These are phyloP conservation scores for Microcebus murinus DNA, from an alignment of 2,113 vertebrate genomes.

Conservation along the genomic window DNA sequence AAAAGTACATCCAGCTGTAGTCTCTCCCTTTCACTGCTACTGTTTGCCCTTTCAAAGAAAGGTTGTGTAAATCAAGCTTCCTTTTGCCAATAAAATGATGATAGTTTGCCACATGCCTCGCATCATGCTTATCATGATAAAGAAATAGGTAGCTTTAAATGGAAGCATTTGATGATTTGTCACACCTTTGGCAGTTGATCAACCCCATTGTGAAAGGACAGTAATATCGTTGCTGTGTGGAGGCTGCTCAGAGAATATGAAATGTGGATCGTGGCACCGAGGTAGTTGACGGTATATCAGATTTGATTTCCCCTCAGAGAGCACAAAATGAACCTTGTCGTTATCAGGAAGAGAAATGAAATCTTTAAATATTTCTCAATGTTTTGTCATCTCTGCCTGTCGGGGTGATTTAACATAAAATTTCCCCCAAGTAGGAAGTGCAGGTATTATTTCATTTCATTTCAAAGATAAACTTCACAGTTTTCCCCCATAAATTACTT, in stretches of 20 bases:
- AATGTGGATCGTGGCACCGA: conserved; percentile 57
- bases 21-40: background rate
- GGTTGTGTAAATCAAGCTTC: background rate
- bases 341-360: conserved; percentile 80
- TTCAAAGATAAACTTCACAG: conserved; percentile 77
- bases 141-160: conserved; percentile 42
- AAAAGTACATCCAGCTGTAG: background rate
- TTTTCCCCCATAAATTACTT: conserved; percentile 64
- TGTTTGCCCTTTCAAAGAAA: conserved; percentile 38
- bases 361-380: conserved; percentile 82
- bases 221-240: background rate
- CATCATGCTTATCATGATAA: conserved; percentile 12
- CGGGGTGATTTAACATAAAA: conserved; percentile 74
- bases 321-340: conserved; percentile 72
- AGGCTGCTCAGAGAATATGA: conserved; percentile 60
- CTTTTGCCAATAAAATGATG: conserved; percentile 1
- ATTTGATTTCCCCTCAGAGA: conserved; percentile 70
- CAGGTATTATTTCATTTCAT: conserved; percentile 74
- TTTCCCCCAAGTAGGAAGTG: conserved; percentile 65
- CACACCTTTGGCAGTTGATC: conserved; percentile 18
- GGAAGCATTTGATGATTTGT: background rate
- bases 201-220: conserved; percentile 42
- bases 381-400: conserved; percentile 71
- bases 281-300: conserved; percentile 71
- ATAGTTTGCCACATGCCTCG: conserved; percentile 4